Evolutionary conservation across 2,113 vertebrate genomes (phyloP), one percentile per base, ranked within the genome.

Genomic region (Psittacara wagleri): DNA sequence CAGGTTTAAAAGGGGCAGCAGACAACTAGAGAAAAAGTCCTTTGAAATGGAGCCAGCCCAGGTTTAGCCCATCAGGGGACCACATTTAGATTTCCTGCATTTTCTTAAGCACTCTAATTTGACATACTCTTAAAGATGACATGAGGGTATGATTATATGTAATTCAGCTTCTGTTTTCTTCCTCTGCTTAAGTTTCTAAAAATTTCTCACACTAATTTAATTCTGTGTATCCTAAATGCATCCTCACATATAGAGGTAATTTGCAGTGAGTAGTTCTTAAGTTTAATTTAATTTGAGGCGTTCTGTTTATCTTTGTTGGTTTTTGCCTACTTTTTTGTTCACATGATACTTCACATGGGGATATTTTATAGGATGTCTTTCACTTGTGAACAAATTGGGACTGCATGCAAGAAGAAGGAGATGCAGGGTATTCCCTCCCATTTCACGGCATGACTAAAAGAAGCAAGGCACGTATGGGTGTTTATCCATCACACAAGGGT

Each of bases 81-180:
- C 66, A 39, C 86, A 44, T 89, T 94, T 88, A 83, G 95, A 93
- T 92, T 95, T 95, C 86, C 92, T 94, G 57, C 13, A 0, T 94
- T 95, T 96, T 90, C 86, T 93, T 87, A 93, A 92, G 52, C 2
- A 0, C 48, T 89, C 28, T 82, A 87, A 96, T 90, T 95, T 93
- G 73, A 73, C 78, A n/a, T 75, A 76, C 44, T 84, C 83, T 49
- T 94, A 46, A 76, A 95, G 78, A 96, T 94, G 68, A 48, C 88
- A 90, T 88, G 80, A 88, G 90, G 66, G 86, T 22, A 27, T 92
- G 92, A 93, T 96, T 96, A 92, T 81, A 35, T 93, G 77, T 88
- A 95, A 92, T 97, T 96, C 83, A 95, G 80, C 76, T 95, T 94
- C 90, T 93, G 69, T 79, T 95, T 96, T 90, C 67, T 95, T 95